Evolutionary conservation across 1,140 invertebrate genomes (phyloP), one percentile per base, ranked within the genome.

Genomic region (Leptopilina boulardi): DNA sequence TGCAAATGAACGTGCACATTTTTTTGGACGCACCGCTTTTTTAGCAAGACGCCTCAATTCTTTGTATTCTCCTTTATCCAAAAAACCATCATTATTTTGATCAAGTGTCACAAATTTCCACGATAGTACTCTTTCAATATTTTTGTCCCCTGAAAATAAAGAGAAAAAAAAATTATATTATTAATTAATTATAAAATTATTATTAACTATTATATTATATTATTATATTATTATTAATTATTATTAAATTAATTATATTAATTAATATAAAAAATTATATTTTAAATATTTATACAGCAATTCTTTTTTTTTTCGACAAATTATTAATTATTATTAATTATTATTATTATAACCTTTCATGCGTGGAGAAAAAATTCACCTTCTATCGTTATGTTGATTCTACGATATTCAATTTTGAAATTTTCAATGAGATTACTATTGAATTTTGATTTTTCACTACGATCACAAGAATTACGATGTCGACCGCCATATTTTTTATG

Each of bases 91-190:
- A 13, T 91, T 92, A 89, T 98, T 95, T 38, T 89, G 89, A 90
- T 99, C 97, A 83, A 98, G 91, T 59, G 94, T 92, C 1, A 91
- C 88, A 84, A 98, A 99, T 88, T 98, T 98, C 97, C 97, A 98
- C 59, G 95, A 94, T 9, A 97, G 85, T 0, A 96, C 95, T 1
- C 86, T 86, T 38, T 89, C 88, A 8, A 87, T 83, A 44, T 90
- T 89, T 71, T 91, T 90, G 19, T 91, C 90, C 9, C 86, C 90
- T 89, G 71, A 51, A 70, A 44, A 42, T 19, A n/a, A 59, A 6
- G 3, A 26, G 13, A 76, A n/a, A 21, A 15, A 21, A 59, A 19
- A 10, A 59, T 30, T 66, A 5, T 66, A 34, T 34, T 34, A 3
- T 34, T 34, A 34, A 34, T 34, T 6, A 34, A 34, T 34, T 3